Base-by-base conservation (phyloP, 1,140 invertebrate species). In the Drosophila yakuba region DNA sequence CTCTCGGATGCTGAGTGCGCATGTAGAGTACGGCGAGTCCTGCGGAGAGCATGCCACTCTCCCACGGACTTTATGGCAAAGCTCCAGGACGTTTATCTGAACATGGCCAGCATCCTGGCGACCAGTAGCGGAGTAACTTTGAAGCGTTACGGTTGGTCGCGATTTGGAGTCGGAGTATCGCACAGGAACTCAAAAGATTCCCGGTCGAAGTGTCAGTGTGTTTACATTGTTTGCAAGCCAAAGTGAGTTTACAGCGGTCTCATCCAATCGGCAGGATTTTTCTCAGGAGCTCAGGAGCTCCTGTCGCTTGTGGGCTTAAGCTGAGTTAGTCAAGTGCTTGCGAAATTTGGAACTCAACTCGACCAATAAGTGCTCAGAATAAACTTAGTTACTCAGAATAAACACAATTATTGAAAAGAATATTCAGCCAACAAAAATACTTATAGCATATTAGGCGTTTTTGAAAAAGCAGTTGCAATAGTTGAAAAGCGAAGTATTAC, bases 81-180 rank as follows among this genome's bases (percentile, higher is more conserved):
- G 38, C 45, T n/a, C 48, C 32, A 78, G 85, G 78, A 89, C 56
- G 48, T 80, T 77, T 71, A 79, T 86, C 80, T 88, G 41, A 48
- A 48, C 43, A 59, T 38, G 43, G 35, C 36, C 60, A 75, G 62
- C 72, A 78, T 64, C 51, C 68, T 68, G 44, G 50, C 52, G 57
- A 72, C 77, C 80, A 89, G 84, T 89, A 89, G 84, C 80, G 85
- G 84, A 90, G 77, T 63, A 89, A 80, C 85, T 75, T 84, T 89
- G 77, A 84, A 69, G 63, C 77, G 80, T 90, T 60, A 80, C 84
- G 84, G 85, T 90, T 84, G 66, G 41, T 66, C 51, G 59, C 60
- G 55, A 61, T 43, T 74, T 67, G 32, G 36, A 51, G 23, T 52
- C 74, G 74, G 61, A 76, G 23, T 28, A 63, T 25, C 36, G 55